Base-by-base conservation (phyloP, 2,888 invertebrate species). In the Phalangium opilio region DNA sequence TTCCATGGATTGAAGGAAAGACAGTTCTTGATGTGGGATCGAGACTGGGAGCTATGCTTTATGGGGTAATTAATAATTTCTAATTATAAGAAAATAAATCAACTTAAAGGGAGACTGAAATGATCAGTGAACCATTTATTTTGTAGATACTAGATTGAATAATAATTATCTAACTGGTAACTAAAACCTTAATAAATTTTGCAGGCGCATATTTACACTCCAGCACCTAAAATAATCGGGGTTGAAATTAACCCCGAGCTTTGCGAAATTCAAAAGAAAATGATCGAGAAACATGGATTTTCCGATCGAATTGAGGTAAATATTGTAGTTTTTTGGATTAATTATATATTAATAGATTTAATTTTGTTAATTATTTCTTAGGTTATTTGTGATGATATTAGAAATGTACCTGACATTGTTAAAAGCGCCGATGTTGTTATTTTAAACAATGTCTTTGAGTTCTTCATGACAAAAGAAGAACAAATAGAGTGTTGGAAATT, bases 181-280 rank as follows among this genome's bases (percentile, higher is more conserved):
- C n/a, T n/a, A n/a, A n/a, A n/a, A n/a, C n/a, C n/a, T 47, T 14
- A 21, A 40, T 17, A 32, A 34, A 33, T 53, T 47, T 67, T 71
- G 45, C 65, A 79, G 78, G 77, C 76, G 42, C 74, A 75, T 59
- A 65, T 74, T 56, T 73, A 73, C 46, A 73, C 76, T 34, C 72
- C 73, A 62, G 72, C 74, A 35, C 62, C 65, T 11, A 68, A 66
- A 54, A 76, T 79, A 42, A 64, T 77, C 51, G 81, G 81, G 8
- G 71, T 81, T 34, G 81, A 82, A 69, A 74, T 80, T 63, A 79
- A 79, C 59, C 65, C 71, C 53, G 76, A 78, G 46, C 73, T 75
- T 48, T 78, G 76, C 65, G 66, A 73, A 41, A 60, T 81, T 7
- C 78, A 80, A 63, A 66, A 71, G 43, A 68, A 68, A 41, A 72